Evolutionary conservation across 35 echinoderm and acorn worm species (phyloP).

Genomic region (Eucidaris tribuloides): DNA sequence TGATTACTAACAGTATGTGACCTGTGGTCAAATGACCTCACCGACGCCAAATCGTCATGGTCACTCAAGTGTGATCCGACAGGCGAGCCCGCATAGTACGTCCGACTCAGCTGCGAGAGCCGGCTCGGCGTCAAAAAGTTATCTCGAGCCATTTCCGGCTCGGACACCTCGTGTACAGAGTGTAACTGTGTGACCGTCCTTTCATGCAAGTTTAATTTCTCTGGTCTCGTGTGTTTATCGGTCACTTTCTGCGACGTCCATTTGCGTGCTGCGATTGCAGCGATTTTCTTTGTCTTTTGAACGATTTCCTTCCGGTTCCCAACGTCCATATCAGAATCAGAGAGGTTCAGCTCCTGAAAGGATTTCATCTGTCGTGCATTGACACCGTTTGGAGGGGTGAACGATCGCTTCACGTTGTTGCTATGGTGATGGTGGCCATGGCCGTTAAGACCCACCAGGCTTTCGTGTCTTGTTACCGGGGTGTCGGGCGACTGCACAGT

Average conservation of each 20-base stretch:
- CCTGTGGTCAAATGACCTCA: conserved; percentile 45
- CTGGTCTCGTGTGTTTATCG: conserved; percentile 20
- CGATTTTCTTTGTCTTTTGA: conserved; percentile 73
- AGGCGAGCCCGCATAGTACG: conserved; percentile 5
- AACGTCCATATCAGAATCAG: conserved; percentile 26
- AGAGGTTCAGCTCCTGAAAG: conserved; percentile 38
- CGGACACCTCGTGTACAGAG: conserved; percentile 52
- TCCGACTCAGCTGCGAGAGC: conserved; percentile 53
- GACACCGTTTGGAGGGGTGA: conserved; percentile 19
- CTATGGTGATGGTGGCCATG: conserved; percentile 1
- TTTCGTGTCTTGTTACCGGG: conserved; percentile 25
- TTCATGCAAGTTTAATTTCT: conserved; percentile 46
- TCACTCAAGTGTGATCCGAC: conserved; percentile 41
- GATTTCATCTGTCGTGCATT: neutral
- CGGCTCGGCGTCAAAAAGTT: conserved; percentile 34
- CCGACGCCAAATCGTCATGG: conserved; percentile 62
- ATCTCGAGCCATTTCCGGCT: conserved; percentile 30
- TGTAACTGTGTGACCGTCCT: conserved; percentile 39
- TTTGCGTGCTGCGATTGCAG: conserved; percentile 73
- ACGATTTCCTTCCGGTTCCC: conserved; percentile 73
- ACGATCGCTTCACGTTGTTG: neutral
- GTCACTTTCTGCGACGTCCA: conserved; percentile 46
- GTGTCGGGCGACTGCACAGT: conserved; percentile 11
- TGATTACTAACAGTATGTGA: neutral
- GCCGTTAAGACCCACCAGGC: conserved; percentile 8